Conservation (phyloP, 2,113 vertebrate genomes). For the Talpa occidentalis region DNA sequence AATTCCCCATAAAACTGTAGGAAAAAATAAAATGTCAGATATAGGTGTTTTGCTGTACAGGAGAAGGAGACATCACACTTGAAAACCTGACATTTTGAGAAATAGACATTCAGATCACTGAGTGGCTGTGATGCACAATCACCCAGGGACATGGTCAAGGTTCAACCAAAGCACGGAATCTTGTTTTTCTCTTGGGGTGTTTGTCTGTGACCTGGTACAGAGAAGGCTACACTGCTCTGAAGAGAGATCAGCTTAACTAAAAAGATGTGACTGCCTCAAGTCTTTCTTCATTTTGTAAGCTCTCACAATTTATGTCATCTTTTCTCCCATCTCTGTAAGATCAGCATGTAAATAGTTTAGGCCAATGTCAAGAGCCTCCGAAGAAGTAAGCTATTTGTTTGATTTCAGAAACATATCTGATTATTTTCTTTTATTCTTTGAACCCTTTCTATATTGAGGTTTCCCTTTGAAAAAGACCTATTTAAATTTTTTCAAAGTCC, state of each 20-base stretch:
- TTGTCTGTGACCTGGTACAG: not conserved
- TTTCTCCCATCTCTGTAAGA: not conserved
- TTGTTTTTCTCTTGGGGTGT: not conserved
- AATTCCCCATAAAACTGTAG: not conserved
- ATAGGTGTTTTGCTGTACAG: not conserved
- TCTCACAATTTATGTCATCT: not conserved
- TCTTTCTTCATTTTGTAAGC: not conserved
- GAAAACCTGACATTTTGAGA: not conserved
- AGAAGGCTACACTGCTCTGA: not conserved
- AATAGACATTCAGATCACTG: no score
- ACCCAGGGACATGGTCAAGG: not conserved
- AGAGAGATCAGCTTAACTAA: not conserved
- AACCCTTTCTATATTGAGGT: not conserved
- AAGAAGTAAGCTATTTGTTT: not conserved
- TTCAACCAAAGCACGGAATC: not conserved
- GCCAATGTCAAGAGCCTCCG: not conserved
- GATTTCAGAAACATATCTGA: not conserved
- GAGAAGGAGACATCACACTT: not conserved
- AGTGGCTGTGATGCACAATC: not conserved
- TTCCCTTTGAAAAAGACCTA: not conserved
- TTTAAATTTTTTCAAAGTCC: slow-evolving; percentile 16
- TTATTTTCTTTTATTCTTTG: not conserved
- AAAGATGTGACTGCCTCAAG: not conserved
- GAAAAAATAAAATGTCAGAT: not conserved
- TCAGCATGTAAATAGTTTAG: not conserved